Conservation (phyloP, 1,140 invertebrate species). For the Heliothis subflexa region DNA sequence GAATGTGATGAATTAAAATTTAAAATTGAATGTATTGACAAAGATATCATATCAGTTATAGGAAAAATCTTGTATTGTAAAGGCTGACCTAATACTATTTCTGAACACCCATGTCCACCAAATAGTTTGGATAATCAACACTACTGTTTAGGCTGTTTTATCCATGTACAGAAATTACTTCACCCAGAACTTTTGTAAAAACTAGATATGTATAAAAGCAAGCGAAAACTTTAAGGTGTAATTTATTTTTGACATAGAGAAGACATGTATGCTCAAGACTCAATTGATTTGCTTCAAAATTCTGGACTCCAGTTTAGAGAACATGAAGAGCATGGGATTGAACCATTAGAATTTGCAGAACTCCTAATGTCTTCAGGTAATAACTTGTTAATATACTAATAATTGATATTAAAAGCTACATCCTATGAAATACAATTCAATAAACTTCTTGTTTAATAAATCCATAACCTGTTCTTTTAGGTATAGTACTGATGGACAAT, state of each 20-base stretch:
- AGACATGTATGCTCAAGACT: conserved; percentile 99
- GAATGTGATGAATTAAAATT: too few species aligned
- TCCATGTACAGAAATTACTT: too few species aligned
- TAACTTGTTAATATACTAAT: background rate
- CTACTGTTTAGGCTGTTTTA: background rate
- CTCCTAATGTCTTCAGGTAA: conserved; percentile 96
- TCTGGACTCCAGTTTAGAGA: conserved; percentile 99
- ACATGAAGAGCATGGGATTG: conserved; percentile 99
- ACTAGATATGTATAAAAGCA: too few species aligned
- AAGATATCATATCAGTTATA: too few species aligned
- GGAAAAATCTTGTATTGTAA: too few species aligned
- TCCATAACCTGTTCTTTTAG: conserved; percentile 57
- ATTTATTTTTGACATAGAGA: conserved; percentile 87
- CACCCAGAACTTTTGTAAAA: too few species aligned
- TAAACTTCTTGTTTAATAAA: too few species aligned
- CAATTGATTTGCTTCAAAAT: conserved; percentile 98
- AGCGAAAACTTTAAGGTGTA: too few species aligned
- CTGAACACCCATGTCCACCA: background rate
- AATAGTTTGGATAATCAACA: background rate
- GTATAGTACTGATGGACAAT: conserved; percentile 97
- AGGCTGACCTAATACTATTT: too few species aligned
- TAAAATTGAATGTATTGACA: too few species aligned
- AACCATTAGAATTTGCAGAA: conserved; percentile 98
- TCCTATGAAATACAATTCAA: background rate
- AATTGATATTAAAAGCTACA: background rate